Base-by-base conservation (phyloP, 2,113 vertebrate genomes). In the Stictonetta naevosa region DNA sequence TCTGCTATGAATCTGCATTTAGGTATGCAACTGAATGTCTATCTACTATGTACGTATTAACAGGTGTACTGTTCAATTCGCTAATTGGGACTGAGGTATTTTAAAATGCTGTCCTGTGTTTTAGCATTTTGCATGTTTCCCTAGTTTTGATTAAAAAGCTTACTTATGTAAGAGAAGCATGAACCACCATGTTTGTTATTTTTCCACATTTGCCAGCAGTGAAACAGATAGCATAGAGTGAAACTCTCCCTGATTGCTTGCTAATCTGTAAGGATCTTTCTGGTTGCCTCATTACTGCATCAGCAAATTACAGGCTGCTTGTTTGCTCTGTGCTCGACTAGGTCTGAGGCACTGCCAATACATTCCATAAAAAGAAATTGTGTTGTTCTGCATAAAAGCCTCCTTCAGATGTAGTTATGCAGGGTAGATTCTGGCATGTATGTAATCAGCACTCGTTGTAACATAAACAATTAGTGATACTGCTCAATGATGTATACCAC, bases 1-100 rank as follows among this genome's bases (percentile, higher is more conserved):
- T 12, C 13, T 75, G 78, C 87, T 42, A 50, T 92, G 82, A 91
- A 86, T 97, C 93, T 90, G 94, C 83, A 66, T 90, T 92, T 89
- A 92, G 89, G 87, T 92, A 42, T 77, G 90, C 4, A 36, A 42
- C 83, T 13, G 11, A 72, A 2, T 48, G 44, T 31, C 80, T 84
- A 31, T 31, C 76, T 82, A 34, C 91, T 79, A 4, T 15, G 56
- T 69, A 50, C 83, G 58, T 26, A 72, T 86, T 80, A 93, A 50
- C 78, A 93, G 75, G 52, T 76, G 74, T 88, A 83, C 78, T 0
- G 18, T 63, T 78, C 52, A 8, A 25, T 96, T 88, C 73, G 58
- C 74, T 75, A 8, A n/a, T 33, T 71, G 72, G 44, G 79, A 81
- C 8, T n/a, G 86, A 73, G 91, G 86, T 78, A 23, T 92, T 96